These are phyloP conservation scores for Chloroceryle aenea DNA, from an alignment of 2,113 vertebrate species.

Conservation along the genomic window DNA sequence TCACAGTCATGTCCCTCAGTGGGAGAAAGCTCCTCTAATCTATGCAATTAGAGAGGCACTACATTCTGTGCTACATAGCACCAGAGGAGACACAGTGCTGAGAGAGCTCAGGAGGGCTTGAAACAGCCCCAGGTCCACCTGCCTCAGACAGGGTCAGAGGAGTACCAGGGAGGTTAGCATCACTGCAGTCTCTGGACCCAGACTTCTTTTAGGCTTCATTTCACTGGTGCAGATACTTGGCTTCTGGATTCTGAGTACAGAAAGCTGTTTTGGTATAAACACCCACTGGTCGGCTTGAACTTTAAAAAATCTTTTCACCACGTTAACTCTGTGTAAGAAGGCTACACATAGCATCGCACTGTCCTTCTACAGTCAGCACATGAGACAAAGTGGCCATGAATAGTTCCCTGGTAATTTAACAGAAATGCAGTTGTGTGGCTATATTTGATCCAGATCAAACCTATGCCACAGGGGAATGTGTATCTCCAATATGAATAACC, in stretches of 20 bases:
- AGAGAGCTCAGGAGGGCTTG: neutral
- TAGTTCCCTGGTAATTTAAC: neutral
- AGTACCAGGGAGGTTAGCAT: neutral
- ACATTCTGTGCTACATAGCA: neutral
- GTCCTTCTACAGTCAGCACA: neutral
- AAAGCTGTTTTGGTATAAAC: neutral
- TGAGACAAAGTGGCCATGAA: neutral
- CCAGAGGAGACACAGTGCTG: rapidly evolving
- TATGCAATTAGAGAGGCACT: neutral
- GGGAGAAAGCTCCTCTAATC: neutral
- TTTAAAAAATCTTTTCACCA: neutral
- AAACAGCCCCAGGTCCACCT: neutral
- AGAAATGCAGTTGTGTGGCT: neutral
- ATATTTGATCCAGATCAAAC: neutral
- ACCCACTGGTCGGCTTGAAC: neutral
- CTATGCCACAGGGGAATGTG: neutral
- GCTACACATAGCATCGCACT: neutral
- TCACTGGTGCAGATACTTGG: neutral
- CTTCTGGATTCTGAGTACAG: neutral
- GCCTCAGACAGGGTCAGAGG: rapidly evolving
- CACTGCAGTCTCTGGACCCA: rapidly evolving
- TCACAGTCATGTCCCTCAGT: neutral
- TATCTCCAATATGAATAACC: neutral
- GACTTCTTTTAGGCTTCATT: neutral
- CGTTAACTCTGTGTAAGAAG: neutral